Percentiles rank a stretch among this genome's conserved stretches.
phyloP scores from a whole-genome alignment of 2,888 invertebrate genomes.

The Hanleya hanleyi region DNA sequence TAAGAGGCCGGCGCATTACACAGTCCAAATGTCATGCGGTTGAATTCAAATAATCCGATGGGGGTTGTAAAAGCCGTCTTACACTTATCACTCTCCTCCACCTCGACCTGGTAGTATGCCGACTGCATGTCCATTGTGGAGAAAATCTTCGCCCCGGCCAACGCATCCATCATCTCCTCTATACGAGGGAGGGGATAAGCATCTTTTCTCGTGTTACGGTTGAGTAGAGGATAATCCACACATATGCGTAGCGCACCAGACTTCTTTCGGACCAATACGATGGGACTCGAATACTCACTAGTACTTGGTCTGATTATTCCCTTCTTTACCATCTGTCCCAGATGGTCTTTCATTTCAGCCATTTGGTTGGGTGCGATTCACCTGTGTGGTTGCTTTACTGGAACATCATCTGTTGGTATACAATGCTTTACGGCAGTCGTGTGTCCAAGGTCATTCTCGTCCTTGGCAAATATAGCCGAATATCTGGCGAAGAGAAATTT shows the following conservation, averaged over 20 bases:
- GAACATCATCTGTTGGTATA: conserved; percentile 17
- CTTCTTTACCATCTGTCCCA: conserved; percentile 24
- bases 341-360: conserved; percentile 31
- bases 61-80: conserved; percentile 23
- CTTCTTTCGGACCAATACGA: conserved; percentile 39
- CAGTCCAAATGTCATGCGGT: conserved; percentile 21
- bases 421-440: conserved; percentile 24
- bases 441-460: conserved; percentile 33
- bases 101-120: conserved; percentile 16
- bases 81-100: conserved; percentile 13
- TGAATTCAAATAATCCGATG: conserved; percentile 17
- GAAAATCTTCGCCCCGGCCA: conserved; percentile 21
- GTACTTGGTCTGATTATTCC: conserved; percentile 33
- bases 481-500: no score
- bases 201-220: conserved; percentile 30
- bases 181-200: conserved; percentile 36
- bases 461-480: no score
- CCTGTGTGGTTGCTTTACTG: conserved; percentile 28
- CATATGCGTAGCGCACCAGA: conserved; percentile 28
- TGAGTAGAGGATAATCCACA: conserved; percentile 36
- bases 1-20: conserved; percentile 13
- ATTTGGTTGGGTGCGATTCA: conserved; percentile 28
- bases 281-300: conserved; percentile 35
- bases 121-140: conserved; percentile 24
- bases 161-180: conserved; percentile 31